phyloP scores from a whole-genome alignment of 2,797 vertebrate genomes.

The Jordanella pulchra region DNA sequence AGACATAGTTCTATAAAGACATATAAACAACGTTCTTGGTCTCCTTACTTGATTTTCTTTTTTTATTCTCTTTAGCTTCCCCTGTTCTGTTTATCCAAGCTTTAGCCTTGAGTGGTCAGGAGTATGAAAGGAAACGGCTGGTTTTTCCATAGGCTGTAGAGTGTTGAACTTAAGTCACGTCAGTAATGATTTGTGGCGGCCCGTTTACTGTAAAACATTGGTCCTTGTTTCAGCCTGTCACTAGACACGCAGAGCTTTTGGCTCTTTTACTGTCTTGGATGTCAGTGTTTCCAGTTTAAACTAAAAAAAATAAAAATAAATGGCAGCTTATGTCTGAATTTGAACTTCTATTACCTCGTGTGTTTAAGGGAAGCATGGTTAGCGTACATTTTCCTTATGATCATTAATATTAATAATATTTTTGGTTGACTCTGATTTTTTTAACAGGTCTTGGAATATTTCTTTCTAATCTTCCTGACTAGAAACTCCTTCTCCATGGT shows the following conservation, averaged over 20 bases:
- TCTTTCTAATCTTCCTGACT: not conserved
- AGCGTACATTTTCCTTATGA: not conserved
- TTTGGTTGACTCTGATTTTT: not conserved
- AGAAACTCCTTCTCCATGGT: not conserved
- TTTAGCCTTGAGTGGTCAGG: slow-evolving; percentile 50
- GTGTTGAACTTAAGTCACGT: slow-evolving; percentile 67
- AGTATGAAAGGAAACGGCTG: slow-evolving; percentile 65
- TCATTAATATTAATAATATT: not conserved
- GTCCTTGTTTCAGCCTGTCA: slow-evolving; percentile 25
- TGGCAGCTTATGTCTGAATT: slow-evolving; percentile 8
- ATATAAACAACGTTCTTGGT: slow-evolving; percentile 67
- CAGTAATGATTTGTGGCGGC: slow-evolving; percentile 68
- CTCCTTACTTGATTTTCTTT: slow-evolving; percentile 26
- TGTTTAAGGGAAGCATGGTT: slow-evolving; percentile 2
- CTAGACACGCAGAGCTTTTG: slow-evolving; percentile 26
- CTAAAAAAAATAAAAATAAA: not conserved
- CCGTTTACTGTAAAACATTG: slow-evolving; percentile 55
- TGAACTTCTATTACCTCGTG: slow-evolving; percentile 3
- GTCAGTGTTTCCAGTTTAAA: slow-evolving; percentile 31
- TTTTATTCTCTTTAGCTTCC: slow-evolving; percentile 44
- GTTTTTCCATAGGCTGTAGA: slow-evolving; percentile 68
- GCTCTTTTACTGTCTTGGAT: slow-evolving; percentile 30
- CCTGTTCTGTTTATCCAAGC: slow-evolving; percentile 62
- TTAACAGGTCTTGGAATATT: not conserved
- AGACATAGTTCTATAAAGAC: slow-evolving; percentile 57